phyloP scores from a whole-genome alignment of 2,888 invertebrate species.

The Ichneumoninae sp. region DNA sequence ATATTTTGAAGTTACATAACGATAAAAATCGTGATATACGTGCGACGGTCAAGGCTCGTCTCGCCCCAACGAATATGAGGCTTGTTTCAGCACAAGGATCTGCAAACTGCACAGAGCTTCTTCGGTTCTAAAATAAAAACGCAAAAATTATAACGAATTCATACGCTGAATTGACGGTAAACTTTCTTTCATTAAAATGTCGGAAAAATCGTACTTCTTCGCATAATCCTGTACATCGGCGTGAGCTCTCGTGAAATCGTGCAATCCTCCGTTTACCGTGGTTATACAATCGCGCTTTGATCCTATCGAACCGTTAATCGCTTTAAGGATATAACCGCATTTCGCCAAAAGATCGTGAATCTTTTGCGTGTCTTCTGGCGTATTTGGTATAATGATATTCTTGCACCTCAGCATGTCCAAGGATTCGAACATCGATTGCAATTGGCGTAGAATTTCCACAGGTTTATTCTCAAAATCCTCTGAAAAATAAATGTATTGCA shows the following conservation, averaged over 20 bases:
- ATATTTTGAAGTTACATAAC: not conserved
- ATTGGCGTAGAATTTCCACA: constrained; percentile 60
- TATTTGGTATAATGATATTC: constrained; percentile 72
- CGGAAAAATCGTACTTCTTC: constrained; percentile 64
- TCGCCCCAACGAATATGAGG: constrained; percentile 52
- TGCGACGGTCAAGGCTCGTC: not conserved
- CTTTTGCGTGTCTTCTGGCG: constrained; percentile 64
- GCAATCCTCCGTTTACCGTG: constrained; percentile 62
- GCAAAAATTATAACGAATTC: constrained; percentile 6
- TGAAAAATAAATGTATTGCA: constrained; percentile 49
- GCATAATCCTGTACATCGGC: constrained; percentile 61
- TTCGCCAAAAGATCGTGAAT: constrained; percentile 58
- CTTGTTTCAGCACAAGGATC: constrained; percentile 66
- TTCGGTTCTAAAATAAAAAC: constrained; percentile 65
- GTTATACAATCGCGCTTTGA: constrained; percentile 62
- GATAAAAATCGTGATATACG: not conserved
- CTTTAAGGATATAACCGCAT: constrained; percentile 61
- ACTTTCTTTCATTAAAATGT: not conserved
- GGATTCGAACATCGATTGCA: constrained; percentile 68
- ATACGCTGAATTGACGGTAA: not conserved
- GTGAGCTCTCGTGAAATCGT: constrained; percentile 64
- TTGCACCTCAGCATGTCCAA: constrained; percentile 71
- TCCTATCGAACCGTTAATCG: constrained; percentile 67
- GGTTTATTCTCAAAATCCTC: constrained; percentile 64
- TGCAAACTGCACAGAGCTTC: constrained; percentile 67